Evolutionary conservation across 2,113 vertebrate genomes (phyloP).

Genomic region (Sinosuthora webbiana): DNA sequence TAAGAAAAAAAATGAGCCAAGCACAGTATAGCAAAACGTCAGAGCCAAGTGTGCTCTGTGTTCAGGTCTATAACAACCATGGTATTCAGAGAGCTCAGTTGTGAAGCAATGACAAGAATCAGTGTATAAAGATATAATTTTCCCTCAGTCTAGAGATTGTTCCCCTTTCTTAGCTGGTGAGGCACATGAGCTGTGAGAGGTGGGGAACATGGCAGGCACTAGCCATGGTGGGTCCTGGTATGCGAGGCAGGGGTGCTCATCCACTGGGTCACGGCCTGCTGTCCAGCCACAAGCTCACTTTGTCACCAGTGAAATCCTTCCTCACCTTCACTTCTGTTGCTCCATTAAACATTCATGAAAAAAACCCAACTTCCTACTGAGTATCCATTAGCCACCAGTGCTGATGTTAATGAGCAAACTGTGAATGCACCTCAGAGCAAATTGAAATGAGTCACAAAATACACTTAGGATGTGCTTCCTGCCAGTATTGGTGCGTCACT

Average conservation of each 20-base stretch:
- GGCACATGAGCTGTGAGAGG: rapidly evolving
- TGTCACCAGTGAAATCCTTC: not conserved
- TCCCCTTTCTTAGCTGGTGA: not conserved
- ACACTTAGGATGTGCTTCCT: conserved; percentile 71
- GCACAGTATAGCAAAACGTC: not conserved
- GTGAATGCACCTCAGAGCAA: conserved; percentile 58
- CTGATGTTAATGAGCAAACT: conserved; percentile 73
- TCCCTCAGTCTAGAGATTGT: not conserved
- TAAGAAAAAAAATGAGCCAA: not conserved
- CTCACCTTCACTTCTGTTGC: conserved; percentile 65
- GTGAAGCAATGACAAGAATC: not conserved
- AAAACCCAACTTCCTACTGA: conserved; percentile 69
- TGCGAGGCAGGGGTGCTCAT: not conserved
- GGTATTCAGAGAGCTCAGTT: not conserved
- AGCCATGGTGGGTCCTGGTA: rapidly evolving
- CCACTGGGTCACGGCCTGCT: rapidly evolving
- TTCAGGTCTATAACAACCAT: not conserved
- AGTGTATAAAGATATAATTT: not conserved
- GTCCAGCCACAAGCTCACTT: not conserved
- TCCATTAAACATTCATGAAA: conserved; percentile 79
- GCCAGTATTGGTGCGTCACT: conserved; percentile 69
- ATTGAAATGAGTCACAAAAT: conserved; percentile 78
- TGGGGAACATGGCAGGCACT: rapidly evolving
- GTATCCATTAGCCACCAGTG: conserved; percentile 73
- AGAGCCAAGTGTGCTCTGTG: not conserved